Conservation (phyloP, 2,888 invertebrate genomes). For the Cantharis lateralis region DNA sequence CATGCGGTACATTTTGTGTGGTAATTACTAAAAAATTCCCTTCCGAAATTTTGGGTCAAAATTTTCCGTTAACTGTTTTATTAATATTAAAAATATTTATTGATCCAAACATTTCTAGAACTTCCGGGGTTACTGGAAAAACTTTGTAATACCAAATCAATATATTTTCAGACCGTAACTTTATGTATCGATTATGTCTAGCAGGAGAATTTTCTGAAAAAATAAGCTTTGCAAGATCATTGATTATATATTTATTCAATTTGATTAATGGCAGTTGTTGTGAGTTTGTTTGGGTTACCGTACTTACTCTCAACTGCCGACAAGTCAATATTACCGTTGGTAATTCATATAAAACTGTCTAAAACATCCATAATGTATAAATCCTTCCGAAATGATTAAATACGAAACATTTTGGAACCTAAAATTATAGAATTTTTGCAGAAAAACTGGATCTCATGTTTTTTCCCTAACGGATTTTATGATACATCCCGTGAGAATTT, state of each 20-base stretch:
- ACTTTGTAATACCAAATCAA: neutral
- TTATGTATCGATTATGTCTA: neutral
- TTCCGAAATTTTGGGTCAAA: neutral
- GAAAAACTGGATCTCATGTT: no score
- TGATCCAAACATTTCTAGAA: neutral
- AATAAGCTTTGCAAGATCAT: neutral
- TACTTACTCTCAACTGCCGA: neutral
- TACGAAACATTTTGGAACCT: neutral
- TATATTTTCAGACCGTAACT: neutral
- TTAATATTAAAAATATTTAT: neutral
- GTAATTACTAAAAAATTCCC: neutral
- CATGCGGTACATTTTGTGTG: neutral
- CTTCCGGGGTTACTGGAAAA: neutral
- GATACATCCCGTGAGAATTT: no score
- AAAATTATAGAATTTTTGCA: neutral
- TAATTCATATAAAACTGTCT: neutral
- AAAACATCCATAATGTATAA: neutral
- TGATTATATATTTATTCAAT: neutral
- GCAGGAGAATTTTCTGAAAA: neutral
- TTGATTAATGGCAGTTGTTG: neutral
- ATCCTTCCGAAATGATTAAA: neutral
- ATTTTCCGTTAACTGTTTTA: neutral
- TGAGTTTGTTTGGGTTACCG: neutral
- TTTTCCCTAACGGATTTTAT: no score
- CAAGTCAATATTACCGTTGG: neutral